These are phyloP conservation scores for Pseudorhombus dupliciocellatus DNA, from an alignment of 2,113 vertebrate genomes.

Conservation along the genomic window DNA sequence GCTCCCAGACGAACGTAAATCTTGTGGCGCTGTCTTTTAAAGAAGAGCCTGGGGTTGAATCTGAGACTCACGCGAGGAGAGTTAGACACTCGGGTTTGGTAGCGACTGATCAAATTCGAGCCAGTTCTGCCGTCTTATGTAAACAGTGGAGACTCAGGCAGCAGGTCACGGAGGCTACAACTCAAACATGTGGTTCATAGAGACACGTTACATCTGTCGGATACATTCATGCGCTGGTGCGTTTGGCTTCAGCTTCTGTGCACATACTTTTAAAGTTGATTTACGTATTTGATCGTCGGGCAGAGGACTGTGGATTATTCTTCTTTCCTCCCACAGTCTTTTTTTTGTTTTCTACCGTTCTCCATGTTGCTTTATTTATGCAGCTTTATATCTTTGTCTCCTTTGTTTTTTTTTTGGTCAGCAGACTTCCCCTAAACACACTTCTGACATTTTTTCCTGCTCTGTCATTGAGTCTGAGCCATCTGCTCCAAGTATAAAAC, in stretches of 20 bases:
- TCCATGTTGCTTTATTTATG: conserved; percentile 4
- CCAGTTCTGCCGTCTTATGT: conserved; percentile 19
- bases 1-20: conserved; percentile 5
- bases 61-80: conserved; percentile 3
- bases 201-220: conserved; percentile 47
- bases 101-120: conserved; percentile 20
- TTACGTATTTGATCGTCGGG: too few relatives aligned
- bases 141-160: conserved; percentile 35
- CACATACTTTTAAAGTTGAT: neutral
- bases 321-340: neutral
- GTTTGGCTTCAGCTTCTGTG: conserved; percentile 23
- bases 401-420: conserved; percentile 33
- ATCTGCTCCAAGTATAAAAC: conserved; percentile 7
- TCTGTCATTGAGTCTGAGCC: conserved; percentile 11
- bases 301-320: neutral
- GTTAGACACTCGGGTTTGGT: conserved; percentile 10
- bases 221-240: conserved; percentile 43
- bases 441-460: conserved; percentile 33
- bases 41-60: conserved; percentile 13
- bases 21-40: conserved; percentile 8
- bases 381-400: conserved; percentile 5
- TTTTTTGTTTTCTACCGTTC: conserved; percentile 44
- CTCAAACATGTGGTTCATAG: conserved; percentile 10
- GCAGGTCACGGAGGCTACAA: conserved; percentile 14
- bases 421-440: conserved; percentile 24